Base-by-base conservation (phyloP, 1,140 invertebrate genomes). In the Telenomus remus region DNA sequence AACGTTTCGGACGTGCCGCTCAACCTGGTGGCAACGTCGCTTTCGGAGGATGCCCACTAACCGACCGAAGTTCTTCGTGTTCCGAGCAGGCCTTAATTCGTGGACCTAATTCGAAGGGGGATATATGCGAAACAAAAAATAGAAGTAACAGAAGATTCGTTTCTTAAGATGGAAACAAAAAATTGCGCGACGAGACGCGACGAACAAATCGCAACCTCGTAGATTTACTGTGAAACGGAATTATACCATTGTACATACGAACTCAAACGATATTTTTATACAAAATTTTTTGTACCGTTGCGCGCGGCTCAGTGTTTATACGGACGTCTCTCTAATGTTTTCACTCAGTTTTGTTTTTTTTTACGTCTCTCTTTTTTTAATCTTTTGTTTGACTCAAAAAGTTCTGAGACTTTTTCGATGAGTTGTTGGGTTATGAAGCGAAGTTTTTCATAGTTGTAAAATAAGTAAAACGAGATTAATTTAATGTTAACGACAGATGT, bases 281-380 rank as follows among this genome's bases (percentile, higher is more conserved):
- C 80, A 81, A 88, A 87, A 88, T 85, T 86, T 86, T 87, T 86
- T 86, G 80, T 84, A 86, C 77, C 80, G 79, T 78, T 39, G n/a
- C 50, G 49, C 61, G 69, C 65, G 57, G 19, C 19, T 6, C 64
- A 74, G 59, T 66, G 72, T 70, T 75, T 54, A 68, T 75, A 73
- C 34, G 53, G 49, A 48, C 76, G 69, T 66, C 64, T 75, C 71
- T 50, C 13, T 47, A 11, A 10, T 11, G 9, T 39, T 9, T 3
- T 39, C 34, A 39, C 1, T 4, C 37, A 27, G 6, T 51, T 13
- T 27, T 15, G 0, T 16, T 39, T 39, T 39, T 43, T 10, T 43
- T 44, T 19, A 19, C 19, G 27, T 10, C 44, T n/a, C n/a, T n/a
- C n/a, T n/a, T n/a, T n/a, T n/a, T n/a, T n/a, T n/a, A n/a, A n/a